Evolutionary conservation across 2,113 vertebrate species (phyloP).

Genomic region (Sclerurus mexicanus): DNA sequence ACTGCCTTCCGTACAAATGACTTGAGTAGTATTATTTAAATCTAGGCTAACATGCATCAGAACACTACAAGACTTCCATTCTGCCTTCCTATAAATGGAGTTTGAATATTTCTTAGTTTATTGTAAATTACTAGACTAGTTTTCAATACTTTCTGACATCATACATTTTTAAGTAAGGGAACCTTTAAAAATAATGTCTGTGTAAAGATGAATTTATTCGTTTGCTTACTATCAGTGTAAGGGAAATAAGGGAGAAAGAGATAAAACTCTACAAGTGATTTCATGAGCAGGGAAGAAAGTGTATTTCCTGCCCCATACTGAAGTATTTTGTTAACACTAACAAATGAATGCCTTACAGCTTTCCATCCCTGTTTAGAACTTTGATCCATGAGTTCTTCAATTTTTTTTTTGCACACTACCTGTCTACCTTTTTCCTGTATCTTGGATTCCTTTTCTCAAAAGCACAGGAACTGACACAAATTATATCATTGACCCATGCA

Average conservation of each 20-base stretch:
- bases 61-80: background rate
- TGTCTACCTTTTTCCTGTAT: background rate
- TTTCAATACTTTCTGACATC: background rate
- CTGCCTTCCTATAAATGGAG: background rate
- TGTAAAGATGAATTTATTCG: background rate
- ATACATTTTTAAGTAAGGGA: background rate
- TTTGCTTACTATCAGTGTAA: background rate
- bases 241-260: background rate
- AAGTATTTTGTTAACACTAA: background rate
- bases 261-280: background rate
- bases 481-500: background rate
- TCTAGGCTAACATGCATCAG: background rate
- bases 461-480: background rate
- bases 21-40: background rate
- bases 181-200: background rate
- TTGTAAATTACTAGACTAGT: background rate
- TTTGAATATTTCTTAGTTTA: background rate
- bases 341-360: background rate
- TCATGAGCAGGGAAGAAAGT: background rate
- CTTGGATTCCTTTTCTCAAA: background rate
- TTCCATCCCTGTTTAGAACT: background rate
- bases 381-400: background rate
- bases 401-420: background rate
- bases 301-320: background rate
- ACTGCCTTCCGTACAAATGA: background rate